Evolutionary conservation across 2,113 vertebrate species (phyloP), one percentile per base, ranked within the genome.

Genomic region (Thomomys bottae): DNA sequence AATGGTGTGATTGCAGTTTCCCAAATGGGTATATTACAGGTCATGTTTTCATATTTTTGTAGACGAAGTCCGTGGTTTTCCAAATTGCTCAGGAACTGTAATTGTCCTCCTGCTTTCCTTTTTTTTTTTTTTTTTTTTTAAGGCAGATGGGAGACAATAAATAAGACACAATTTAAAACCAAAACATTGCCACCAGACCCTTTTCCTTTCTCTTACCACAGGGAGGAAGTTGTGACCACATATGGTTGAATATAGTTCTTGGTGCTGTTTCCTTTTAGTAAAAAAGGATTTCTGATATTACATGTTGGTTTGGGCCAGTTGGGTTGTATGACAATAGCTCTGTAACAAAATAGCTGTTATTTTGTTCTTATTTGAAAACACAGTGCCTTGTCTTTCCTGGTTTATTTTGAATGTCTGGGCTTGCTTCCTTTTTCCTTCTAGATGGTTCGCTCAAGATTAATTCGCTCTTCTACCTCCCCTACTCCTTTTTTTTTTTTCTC

Each of bases 61-160:
- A 94, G 93, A 87, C 94, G 80, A 88, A 75, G 91, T 94, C 79
- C 96, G 90, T 91, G 94, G 88, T 75, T 94, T 94, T 95, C 66
- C 42, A 94, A 77, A 96, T 92, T 90, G 91, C 84, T n/a, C n/a
- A 42, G 88, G 78, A 93, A 84, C 64, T 0, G 4, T 83, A 95
- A 88, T 40, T 80, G 42, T 49, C 77, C 34, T 7, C 54, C 34
- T 21, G 15, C 32, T 5, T 34, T 79, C 11, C 0, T 12, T 12
- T 3, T 80, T 59, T 32, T 18, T 11, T 4, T 68, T 9, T 63
- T 57, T 86, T 40, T 80, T 30, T 40, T 26, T 11, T 30, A 83
- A 90, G 78, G 61, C 57, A 89, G 70, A 88, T 77, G 49, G 34
- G 84, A 87, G 79, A 88, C 67, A 92, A 68, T 77, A 88, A 89